phyloP scores from a whole-genome alignment of 2,888 invertebrate genomes.

The Dilophus febrilis region DNA sequence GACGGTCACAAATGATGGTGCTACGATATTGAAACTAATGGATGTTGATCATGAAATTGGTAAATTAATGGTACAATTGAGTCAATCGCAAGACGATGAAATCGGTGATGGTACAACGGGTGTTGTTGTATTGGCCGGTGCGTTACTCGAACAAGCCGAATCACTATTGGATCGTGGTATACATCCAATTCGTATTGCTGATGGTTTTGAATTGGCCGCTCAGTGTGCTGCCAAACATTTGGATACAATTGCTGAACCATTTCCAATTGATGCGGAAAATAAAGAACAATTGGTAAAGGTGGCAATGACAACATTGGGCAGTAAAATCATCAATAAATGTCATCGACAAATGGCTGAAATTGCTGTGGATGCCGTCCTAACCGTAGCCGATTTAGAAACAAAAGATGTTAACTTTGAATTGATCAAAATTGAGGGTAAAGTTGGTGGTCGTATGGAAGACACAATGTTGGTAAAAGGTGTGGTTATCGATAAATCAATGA shows the following conservation, averaged over 20 bases:
- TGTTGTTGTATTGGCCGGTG: conserved; percentile 72
- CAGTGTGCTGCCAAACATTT: conserved; percentile 72
- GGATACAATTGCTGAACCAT: conserved; percentile 74
- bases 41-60: conserved; percentile 98
- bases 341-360: conserved; percentile 97
- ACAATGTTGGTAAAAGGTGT: conserved; percentile 93
- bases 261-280: conserved; percentile 68
- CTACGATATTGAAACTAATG: conserved; percentile 98
- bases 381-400: conserved; percentile 86
- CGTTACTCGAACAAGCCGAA: conserved; percentile 89
- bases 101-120: conserved; percentile 99
- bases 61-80: conserved; percentile 92
- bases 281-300: conserved; percentile 80
- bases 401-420: conserved; percentile 97
- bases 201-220: conserved; percentile 95
- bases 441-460: conserved; percentile 92
- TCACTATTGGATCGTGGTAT: conserved; percentile 86
- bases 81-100: conserved; percentile 98
- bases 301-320: conserved; percentile 96
- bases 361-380: conserved; percentile 90
- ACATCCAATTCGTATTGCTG: conserved; percentile 96
- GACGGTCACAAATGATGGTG: conserved; percentile 96
- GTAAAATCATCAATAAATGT: conserved; percentile 95
- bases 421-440: conserved; percentile 96
- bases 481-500: conserved; percentile 95